A percentile compares a stretch with the other conserved stretches of the same genome.
Evolutionary conservation across 2,797 vertebrate genomes (phyloP).

Genomic region (Cirrhinus mrigala): DNA sequence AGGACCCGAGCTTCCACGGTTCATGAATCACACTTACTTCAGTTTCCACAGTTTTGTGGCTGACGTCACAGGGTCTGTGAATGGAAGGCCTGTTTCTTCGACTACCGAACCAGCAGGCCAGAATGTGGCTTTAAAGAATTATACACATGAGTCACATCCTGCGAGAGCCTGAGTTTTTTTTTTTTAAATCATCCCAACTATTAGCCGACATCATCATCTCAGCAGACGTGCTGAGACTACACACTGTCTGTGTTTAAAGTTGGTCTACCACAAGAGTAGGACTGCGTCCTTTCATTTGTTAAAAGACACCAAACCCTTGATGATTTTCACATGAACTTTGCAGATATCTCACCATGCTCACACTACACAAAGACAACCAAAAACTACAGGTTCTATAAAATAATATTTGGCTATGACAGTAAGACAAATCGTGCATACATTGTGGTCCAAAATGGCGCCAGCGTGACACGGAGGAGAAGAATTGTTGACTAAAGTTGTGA

Average conservation of each 20-base stretch:
- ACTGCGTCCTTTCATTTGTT: conserved; percentile 24
- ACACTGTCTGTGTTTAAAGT: conserved; percentile 44
- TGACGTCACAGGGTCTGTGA: conserved; percentile 8
- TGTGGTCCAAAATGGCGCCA: too few species aligned
- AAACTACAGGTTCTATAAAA: neutral
- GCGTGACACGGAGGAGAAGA: too few species aligned
- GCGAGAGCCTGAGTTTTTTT: neutral
- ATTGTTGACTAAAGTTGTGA: too few species aligned
- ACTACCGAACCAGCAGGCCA: conserved; percentile 35
- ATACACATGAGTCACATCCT: conserved; percentile 52
- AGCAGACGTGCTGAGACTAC: conserved; percentile 46
- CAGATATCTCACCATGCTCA: neutral
- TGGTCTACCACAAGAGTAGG: conserved; percentile 34
- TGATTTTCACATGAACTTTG: conserved; percentile 16
- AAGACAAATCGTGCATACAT: too few species aligned
- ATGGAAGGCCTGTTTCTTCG: conserved; percentile 20
- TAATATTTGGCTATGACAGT: neutral
- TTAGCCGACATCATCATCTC: conserved; percentile 42
- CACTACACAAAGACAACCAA: neutral
- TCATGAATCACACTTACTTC: conserved; percentile 24
- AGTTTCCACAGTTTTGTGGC: conserved; percentile 10
- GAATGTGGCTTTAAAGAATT: conserved; percentile 25
- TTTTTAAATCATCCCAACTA: conserved; percentile 31
- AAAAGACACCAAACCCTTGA: conserved; percentile 11
- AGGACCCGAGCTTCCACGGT: neutral